Evolutionary conservation across 1,140 invertebrate species (phyloP), one percentile per base, ranked within the genome.

Genomic region (Drosophila sucinea): DNA sequence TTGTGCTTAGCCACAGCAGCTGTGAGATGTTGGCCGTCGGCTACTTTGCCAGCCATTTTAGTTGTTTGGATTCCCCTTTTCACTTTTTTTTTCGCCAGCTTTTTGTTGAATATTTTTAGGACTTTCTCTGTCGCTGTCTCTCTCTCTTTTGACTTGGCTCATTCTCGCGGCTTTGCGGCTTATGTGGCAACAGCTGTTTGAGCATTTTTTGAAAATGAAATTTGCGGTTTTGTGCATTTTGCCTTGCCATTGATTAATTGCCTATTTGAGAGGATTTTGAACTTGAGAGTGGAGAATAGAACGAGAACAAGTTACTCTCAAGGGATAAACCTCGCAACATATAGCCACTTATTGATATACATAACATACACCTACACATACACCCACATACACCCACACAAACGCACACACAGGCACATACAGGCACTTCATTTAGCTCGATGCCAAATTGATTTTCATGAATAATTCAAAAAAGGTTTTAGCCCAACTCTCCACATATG

Each of bases 381-480:
- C 17, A 17, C 17, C 17, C 17, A 17, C 17, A 17, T 0, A 17
- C 17, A 17, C 17, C 17, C 17, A 17, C 17, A 17, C 17, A 17
- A 0, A 17, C 29, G 5, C 32, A 33, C 5, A 33, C 32, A 33
- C 32, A 33, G 3, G 5, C n/a, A 17, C n/a, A 11, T 1, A 41
- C 17, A 7, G 2, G 27, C 44, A 51, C 8, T 51, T 51, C 8
- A 51, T 51, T 51, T 51, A 25, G 44, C 60, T 41, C 7, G 70
- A 67, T 67, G 44, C 65, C 40, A 87, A 87, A 87, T 87, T 87
- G 84, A 87, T 51, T 87, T 87, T 80, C 83, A 87, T 87, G 81
- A 87, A 87, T 87, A 87, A 87, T 87, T 87, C 84, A 87, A 51
- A 27, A 87, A 87, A 87, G 83, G 76, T 71, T 87, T 77, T 51